Percentiles rank a stretch among this genome's conserved stretches.
Evolutionary conservation across 1,140 invertebrate genomes (phyloP).

Genomic region (Drosophila ohnishii): DNA sequence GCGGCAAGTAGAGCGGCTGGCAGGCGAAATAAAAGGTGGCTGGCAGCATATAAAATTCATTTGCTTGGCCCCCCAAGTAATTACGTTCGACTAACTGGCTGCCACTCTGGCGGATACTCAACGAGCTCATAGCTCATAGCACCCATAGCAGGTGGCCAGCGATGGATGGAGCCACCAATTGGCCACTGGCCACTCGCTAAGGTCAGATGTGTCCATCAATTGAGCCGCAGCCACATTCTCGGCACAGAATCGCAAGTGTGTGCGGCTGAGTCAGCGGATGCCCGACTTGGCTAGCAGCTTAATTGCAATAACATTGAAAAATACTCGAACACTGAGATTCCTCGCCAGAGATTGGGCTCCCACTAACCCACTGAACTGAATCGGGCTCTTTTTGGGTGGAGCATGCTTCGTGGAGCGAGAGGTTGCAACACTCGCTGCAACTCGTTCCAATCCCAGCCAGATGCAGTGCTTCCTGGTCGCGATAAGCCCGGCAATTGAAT

Average conservation of each 20-base stretch:
- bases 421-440: constrained; percentile 47
- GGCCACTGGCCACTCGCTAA: constrained; percentile 43
- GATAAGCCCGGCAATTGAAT: constrained; percentile 65
- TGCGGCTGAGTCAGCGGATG: constrained; percentile 55
- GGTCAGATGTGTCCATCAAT: constrained; percentile 71
- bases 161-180: constrained; percentile 10
- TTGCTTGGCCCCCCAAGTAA: constrained; percentile 40
- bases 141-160: constrained; percentile 53
- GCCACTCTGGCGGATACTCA: constrained; percentile 55
- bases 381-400: constrained; percentile 25
- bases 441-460: constrained; percentile 39
- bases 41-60: constrained; percentile 43
- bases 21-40: constrained; percentile 24
- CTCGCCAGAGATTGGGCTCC: constrained; percentile 25
- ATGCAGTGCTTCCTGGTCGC: constrained; percentile 68
- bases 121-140: constrained; percentile 34
- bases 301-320: constrained; percentile 62
- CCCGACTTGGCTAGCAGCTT: constrained; percentile 32
- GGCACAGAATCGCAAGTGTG: constrained; percentile 25
- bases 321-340: constrained; percentile 5
- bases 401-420: constrained; percentile 7
- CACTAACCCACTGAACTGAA: constrained; percentile 73
- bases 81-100: constrained; percentile 39
- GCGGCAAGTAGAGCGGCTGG: constrained; percentile 38
- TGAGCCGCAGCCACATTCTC: constrained; percentile 48